These are phyloP conservation scores for Drosophila erecta DNA, from an alignment of 1,140 invertebrate species.

Conservation along the genomic window DNA sequence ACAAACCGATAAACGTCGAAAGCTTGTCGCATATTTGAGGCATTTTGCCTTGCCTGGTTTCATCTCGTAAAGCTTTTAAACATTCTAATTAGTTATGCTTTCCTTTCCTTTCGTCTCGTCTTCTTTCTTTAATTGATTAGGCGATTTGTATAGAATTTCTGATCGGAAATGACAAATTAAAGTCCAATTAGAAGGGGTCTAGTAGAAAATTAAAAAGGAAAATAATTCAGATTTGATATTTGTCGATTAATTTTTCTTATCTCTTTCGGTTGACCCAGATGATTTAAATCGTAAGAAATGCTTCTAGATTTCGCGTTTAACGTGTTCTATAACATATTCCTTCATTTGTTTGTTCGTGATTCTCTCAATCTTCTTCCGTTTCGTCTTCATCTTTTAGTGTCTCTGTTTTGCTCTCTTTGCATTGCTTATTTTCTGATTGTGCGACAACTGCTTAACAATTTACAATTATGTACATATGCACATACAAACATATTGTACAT, in stretches of 20 bases:
- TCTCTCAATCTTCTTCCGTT: conserved; percentile 3
- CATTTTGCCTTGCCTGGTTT: conserved; percentile 23
- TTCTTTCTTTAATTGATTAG: conserved; percentile 10
- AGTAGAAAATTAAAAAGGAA: background rate
- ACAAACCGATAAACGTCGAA: conserved; percentile 43
- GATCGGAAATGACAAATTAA: conserved; percentile 11
- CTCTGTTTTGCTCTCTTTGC: conserved; percentile 21
- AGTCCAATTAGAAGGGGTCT: conserved; percentile 13
- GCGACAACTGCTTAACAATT: conserved; percentile 55
- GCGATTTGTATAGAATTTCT: conserved; percentile 12
- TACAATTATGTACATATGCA: conserved; percentile 39
- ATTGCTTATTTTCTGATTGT: conserved; percentile 23
- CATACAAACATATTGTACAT: background rate
- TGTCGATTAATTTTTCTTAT: conserved; percentile 11
- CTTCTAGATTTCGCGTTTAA: conserved; percentile 9
- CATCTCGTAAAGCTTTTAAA: conserved; percentile 23
- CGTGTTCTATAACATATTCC: conserved; percentile 10
- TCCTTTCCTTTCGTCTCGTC: too few relatives aligned
- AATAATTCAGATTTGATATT: background rate
- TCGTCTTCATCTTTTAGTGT: conserved; percentile 7
- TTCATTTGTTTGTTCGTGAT: conserved; percentile 1
- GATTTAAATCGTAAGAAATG: conserved; percentile 8
- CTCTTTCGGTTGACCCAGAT: conserved; percentile 16
- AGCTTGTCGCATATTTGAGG: conserved; percentile 36
- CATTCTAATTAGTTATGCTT: conserved; percentile 29